Percentiles rank a stretch among this genome's conserved stretches.
Evolutionary conservation across 2,113 vertebrate genomes (phyloP).

Genomic region (Felis chaus): DNA sequence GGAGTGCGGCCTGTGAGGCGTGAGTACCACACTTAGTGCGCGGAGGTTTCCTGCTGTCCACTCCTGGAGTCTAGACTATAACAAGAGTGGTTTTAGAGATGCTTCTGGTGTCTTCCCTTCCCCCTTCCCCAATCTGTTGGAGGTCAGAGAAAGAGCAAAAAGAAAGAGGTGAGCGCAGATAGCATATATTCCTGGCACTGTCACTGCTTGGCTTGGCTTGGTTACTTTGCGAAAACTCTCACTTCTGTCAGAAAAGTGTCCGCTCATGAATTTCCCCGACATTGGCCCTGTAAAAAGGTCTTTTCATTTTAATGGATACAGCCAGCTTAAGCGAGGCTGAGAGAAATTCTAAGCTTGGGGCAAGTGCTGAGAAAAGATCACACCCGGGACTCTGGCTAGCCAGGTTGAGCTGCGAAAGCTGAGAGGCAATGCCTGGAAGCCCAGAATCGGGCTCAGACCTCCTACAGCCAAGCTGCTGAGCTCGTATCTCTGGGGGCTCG

Average conservation of each 20-base stretch:
- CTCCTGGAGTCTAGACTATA: not conserved
- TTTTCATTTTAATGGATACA: not conserved
- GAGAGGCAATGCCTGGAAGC: not conserved
- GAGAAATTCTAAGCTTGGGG: not conserved
- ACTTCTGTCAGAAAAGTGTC: slow-evolving; percentile 62
- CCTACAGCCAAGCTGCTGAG: rapidly evolving
- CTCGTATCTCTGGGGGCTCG: not conserved
- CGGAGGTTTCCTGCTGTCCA: not conserved
- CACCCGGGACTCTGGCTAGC: not conserved
- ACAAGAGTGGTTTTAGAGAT: not conserved
- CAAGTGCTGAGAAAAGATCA: not conserved
- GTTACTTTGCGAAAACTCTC: slow-evolving; percentile 65
- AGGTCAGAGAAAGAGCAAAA: not conserved
- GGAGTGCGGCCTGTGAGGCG: not conserved
- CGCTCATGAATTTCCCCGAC: not conserved
- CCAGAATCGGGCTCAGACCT: rapidly evolving
- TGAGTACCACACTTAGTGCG: not conserved
- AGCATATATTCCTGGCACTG: not conserved
- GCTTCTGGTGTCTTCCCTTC: not conserved
- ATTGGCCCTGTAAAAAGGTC: not conserved
- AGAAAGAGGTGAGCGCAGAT: not conserved
- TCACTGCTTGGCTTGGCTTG: not conserved
- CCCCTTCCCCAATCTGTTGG: not conserved
- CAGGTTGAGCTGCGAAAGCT: not conserved
- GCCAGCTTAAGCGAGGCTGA: not conserved